These are phyloP conservation scores for Temnothorax nylanderi DNA, from an alignment of 1,140 invertebrate genomes.

Conservation along the genomic window DNA sequence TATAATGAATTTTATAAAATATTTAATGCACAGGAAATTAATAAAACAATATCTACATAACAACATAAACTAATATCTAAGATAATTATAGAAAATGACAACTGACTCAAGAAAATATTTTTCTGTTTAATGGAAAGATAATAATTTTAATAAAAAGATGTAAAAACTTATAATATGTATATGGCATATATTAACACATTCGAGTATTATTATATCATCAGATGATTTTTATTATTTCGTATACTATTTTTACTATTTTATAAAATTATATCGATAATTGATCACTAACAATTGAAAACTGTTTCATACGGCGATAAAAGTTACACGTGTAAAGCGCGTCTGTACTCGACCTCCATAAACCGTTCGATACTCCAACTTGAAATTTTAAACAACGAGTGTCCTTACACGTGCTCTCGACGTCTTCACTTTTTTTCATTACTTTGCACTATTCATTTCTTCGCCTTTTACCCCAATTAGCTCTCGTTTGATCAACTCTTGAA, in stretches of 20 bases:
- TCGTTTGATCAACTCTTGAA: not conserved
- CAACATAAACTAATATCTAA: not conserved
- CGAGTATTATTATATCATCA: not conserved
- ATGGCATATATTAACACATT: not conserved
- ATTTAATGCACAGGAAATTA: not conserved
- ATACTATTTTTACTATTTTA: too few species aligned
- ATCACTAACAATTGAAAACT: not conserved
- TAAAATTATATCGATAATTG: constrained; percentile 9
- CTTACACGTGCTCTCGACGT: constrained; percentile 4
- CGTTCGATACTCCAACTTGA: constrained; percentile 69
- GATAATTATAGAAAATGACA: not conserved
- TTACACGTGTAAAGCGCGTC: constrained; percentile 49
- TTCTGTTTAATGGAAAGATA: not conserved
- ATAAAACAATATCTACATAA: not conserved
- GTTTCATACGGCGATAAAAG: not conserved
- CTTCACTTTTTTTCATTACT: constrained; percentile 33
- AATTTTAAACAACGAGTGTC: constrained; percentile 62
- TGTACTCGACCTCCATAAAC: constrained; percentile 73
- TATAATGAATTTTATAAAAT: not conserved
- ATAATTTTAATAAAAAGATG: not conserved
- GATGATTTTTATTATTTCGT: not conserved
- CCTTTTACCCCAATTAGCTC: constrained; percentile 15
- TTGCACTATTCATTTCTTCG: constrained; percentile 29
- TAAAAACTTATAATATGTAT: not conserved
- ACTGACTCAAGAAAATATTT: not conserved